These are phyloP conservation scores for Pterocles burchelli DNA, from an alignment of 2,113 vertebrate species.

Conservation along the genomic window DNA sequence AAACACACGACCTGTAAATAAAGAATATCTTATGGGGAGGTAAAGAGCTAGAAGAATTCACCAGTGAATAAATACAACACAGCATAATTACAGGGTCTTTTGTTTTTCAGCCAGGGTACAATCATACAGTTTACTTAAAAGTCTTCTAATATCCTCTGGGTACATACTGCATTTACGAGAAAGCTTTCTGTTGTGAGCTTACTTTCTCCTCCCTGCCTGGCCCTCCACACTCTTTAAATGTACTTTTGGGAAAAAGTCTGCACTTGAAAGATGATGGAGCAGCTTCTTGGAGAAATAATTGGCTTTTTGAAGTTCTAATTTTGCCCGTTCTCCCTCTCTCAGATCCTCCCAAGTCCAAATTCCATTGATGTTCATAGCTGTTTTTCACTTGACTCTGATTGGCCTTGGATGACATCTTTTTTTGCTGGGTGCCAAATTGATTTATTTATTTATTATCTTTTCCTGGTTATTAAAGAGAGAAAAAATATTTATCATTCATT, in stretches of 20 bases:
- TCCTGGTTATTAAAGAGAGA: background rate
- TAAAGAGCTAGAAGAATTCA: constrained; percentile 46
- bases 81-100: constrained; percentile 44
- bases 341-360: background rate
- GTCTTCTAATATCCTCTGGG: constrained; percentile 53
- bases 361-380: background rate
- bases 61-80: constrained; percentile 50
- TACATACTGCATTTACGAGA: constrained; percentile 4
- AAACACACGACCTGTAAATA: constrained; percentile 49
- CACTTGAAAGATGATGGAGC: background rate
- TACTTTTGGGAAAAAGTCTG: constrained; percentile 26
- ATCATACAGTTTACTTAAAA: constrained; percentile 50
- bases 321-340: background rate
- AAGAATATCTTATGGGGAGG: background rate
- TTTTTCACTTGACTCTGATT: background rate
- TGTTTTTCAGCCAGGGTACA: constrained; percentile 44
- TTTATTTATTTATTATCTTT: background rate
- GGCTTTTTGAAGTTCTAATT: constrained; percentile 28
- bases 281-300: background rate
- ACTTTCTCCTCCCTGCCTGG: background rate
- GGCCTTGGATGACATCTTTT: background rate
- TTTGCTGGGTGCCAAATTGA: background rate
- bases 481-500: background rate
- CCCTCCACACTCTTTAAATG: background rate
- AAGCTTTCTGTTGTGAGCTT: constrained; percentile 12